phyloP scores from a whole-genome alignment of 2,797 vertebrate species.

The Hemibagrus guttatus region DNA sequence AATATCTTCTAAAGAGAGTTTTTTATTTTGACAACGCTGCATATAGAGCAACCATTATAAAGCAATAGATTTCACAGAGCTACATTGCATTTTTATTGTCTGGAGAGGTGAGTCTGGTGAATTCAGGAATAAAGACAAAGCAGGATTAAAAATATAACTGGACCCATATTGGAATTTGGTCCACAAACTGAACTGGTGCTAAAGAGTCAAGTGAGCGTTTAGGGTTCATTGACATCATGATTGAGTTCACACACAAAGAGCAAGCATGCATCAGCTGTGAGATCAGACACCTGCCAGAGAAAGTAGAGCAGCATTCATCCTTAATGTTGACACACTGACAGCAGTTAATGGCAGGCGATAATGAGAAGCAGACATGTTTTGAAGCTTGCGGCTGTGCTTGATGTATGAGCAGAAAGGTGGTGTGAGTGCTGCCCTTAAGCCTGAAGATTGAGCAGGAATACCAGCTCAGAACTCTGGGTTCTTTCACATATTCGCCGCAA shows the following conservation, averaged over 20 bases:
- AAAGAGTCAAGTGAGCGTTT: constrained; percentile 17
- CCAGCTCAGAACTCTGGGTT: neutral
- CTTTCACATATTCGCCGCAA: neutral
- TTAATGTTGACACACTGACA: constrained; percentile 50
- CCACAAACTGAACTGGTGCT: constrained; percentile 23
- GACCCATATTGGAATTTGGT: constrained; percentile 23
- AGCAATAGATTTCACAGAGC: constrained; percentile 34
- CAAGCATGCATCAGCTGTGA: constrained; percentile 24
- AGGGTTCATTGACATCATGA: constrained; percentile 21
- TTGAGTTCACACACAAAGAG: constrained; percentile 6
- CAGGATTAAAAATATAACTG: constrained; percentile 17
- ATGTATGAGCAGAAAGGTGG: constrained; percentile 33
- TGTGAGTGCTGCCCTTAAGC: constrained; percentile 15
- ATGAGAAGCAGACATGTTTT: constrained; percentile 44
- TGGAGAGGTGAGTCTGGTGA: neutral
- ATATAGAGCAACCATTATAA: constrained; percentile 43
- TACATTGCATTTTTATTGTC: constrained; percentile 53
- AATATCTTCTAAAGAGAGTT: constrained; percentile 17
- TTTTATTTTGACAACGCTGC: constrained; percentile 21
- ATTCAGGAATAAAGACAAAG: constrained; percentile 34
- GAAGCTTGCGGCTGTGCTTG: constrained; percentile 40
- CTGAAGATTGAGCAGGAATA: neutral
- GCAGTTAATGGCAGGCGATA: constrained; percentile 45
- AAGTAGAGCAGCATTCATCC: constrained; percentile 40
- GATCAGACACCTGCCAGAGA: constrained; percentile 43